These are phyloP conservation scores for Tragelaphus buxtoni DNA, from an alignment of 2,113 vertebrate species.

Conservation along the genomic window DNA sequence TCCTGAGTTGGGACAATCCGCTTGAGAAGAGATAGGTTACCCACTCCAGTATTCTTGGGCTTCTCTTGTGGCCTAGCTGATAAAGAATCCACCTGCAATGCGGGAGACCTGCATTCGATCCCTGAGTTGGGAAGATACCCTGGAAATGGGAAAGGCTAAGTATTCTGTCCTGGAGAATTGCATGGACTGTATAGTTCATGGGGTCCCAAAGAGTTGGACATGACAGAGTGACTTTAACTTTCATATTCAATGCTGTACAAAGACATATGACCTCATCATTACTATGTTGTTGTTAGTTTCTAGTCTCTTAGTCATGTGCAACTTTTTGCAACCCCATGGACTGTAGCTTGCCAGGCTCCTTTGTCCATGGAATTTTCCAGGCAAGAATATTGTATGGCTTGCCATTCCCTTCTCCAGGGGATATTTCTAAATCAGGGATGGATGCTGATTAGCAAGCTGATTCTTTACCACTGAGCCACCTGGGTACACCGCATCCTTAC, in stretches of 20 bases:
- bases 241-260: background rate
- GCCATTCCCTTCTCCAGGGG: background rate
- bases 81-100: background rate
- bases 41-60: background rate
- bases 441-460: background rate
- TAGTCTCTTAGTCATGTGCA: background rate
- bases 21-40: background rate
- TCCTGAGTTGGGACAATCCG: background rate
- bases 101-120: background rate
- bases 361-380: background rate
- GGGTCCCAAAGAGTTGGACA: background rate
- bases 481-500: background rate
- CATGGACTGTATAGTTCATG: background rate
- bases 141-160: background rate
- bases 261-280: background rate
- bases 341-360: background rate
- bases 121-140: background rate
- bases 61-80: background rate
- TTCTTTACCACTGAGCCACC: background rate
- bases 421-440: background rate
- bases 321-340: background rate
- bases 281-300: background rate
- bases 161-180: background rate
- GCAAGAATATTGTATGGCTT: background rate
- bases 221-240: rapidly evolving